Base-by-base conservation (phyloP, 2,113 vertebrate species). In the Xiphias gladius region DNA sequence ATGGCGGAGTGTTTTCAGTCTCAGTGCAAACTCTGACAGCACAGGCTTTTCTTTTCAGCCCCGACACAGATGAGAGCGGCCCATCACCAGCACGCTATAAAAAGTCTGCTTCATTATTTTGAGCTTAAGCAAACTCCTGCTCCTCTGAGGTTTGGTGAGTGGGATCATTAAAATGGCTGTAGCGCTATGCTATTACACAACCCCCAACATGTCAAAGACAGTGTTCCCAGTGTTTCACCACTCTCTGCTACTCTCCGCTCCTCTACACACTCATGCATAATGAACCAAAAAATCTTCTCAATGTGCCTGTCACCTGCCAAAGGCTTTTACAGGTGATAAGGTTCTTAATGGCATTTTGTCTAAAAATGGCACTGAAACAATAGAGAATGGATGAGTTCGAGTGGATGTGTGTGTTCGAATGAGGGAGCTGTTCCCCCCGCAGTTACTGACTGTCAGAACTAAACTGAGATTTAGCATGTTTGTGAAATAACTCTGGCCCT, bases 121-220 rank as follows among this genome's bases (percentile, higher is more conserved):
- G 41, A 86, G 86, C 84, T 92, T 89, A 90, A 83, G 87, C 86
- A 80, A 90, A 91, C 85, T 71, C 80, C 80, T 14, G 66, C 83
- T 92, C 90, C 92, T 91, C 85, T 86, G 90, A 86, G 91, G 86
- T 80, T 79, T 46, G 85, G 86, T 76, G 86, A 89, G 88, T 62
- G 84, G 82, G 80, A 91, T 93, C 89, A 90, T 94, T 93, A 93
- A 92, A 90, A 85, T 76, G 85, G 84, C 90, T 87, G 86, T 75
- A 87, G 89, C 67, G 9, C 55, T 19, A 71, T 43, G 83, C 74
- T 83, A 67, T 88, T 69, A 82, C 88, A 84, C 84, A 83, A 80
- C 88, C 81, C 62, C 64, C 12, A n/a, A 77, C 87, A 82, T 82
- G 90, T 91, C 85, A 85, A 55, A 84, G 82, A 62, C 86, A 67